Conservation (phyloP, 2,797 vertebrate species). For the Salarias fasciatus region DNA sequence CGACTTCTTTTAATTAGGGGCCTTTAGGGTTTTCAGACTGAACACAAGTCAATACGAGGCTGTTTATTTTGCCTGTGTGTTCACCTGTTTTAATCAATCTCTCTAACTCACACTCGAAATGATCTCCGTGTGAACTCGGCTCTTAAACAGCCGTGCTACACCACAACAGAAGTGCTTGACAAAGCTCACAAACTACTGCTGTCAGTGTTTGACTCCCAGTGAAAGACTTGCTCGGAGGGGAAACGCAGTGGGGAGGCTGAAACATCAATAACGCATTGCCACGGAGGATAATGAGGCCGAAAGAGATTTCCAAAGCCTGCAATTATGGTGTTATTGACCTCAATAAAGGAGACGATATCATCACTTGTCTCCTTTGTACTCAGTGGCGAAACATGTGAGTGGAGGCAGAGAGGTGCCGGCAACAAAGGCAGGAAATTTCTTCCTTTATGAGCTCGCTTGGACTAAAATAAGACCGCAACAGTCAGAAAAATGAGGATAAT, state of each 20-base stretch:
- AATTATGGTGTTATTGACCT: constrained; percentile 70
- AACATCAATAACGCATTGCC: constrained; percentile 49
- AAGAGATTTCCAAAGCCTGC: constrained; percentile 65
- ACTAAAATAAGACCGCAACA: neutral
- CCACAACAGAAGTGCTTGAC: constrained; percentile 24
- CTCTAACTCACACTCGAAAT: constrained; percentile 44
- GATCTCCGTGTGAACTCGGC: constrained; percentile 46
- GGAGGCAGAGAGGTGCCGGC: constrained; percentile 11
- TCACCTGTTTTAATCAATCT: constrained; percentile 1
- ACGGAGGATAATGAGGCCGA: constrained; percentile 50
- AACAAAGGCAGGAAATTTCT: constrained; percentile 6
- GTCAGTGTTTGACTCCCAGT: constrained; percentile 47
- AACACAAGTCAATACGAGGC: constrained; percentile 9
- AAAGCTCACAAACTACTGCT: constrained; percentile 35
- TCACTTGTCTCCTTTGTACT: constrained; percentile 46
- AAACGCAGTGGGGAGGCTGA: constrained; percentile 44
- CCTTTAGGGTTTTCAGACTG: neutral
- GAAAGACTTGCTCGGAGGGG: constrained; percentile 36
- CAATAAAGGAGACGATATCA: constrained; percentile 52
- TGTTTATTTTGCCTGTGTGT: constrained; percentile 16
- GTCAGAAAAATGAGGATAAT: neutral
- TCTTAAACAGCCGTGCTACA: constrained; percentile 36
- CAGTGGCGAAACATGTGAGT: constrained; percentile 2
- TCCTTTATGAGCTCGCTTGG: constrained; percentile 5
- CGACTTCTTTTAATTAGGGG: neutral